These are phyloP conservation scores for Siniperca obscura DNA, from an alignment of 2,797 vertebrate species.

Conservation along the genomic window DNA sequence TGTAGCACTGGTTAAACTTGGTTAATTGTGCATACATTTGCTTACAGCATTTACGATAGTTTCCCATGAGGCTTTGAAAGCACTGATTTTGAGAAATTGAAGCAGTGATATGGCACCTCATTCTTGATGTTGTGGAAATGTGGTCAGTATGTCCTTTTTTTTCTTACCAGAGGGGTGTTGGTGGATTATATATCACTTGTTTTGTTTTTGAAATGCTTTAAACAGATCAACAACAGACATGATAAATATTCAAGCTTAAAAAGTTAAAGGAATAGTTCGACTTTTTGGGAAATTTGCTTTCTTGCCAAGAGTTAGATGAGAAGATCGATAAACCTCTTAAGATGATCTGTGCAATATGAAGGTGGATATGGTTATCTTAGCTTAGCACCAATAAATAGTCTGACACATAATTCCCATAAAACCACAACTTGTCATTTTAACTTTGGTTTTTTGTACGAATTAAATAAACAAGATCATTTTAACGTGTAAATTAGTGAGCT, in stretches of 20 bases:
- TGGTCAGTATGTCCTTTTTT: constrained; percentile 6
- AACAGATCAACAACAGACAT: constrained; percentile 22
- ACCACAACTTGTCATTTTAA: background rate
- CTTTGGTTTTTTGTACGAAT: background rate
- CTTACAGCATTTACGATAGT: constrained; percentile 14
- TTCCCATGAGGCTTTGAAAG: constrained; percentile 11
- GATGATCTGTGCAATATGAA: background rate
- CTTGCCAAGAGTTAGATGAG: background rate
- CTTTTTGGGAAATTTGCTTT: constrained; percentile 15
- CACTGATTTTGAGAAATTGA: constrained; percentile 8
- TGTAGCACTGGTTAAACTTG: background rate
- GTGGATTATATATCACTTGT: background rate
- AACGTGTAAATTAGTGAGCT: too few relatives aligned
- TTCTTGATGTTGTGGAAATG: constrained; percentile 36
- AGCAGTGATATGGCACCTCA: constrained; percentile 74
- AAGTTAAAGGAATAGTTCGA: constrained; percentile 15
- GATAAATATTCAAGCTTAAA: constrained; percentile 59
- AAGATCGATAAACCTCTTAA: background rate
- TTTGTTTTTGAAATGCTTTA: constrained; percentile 27
- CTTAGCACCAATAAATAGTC: background rate
- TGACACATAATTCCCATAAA: background rate
- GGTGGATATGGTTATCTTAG: background rate
- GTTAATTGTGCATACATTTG: constrained; percentile 1
- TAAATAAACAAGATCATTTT: background rate
- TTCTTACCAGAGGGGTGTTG: constrained; percentile 7